Evolutionary conservation across 2,888 invertebrate genomes (phyloP).

Genomic region (Eudemis profundana): DNA sequence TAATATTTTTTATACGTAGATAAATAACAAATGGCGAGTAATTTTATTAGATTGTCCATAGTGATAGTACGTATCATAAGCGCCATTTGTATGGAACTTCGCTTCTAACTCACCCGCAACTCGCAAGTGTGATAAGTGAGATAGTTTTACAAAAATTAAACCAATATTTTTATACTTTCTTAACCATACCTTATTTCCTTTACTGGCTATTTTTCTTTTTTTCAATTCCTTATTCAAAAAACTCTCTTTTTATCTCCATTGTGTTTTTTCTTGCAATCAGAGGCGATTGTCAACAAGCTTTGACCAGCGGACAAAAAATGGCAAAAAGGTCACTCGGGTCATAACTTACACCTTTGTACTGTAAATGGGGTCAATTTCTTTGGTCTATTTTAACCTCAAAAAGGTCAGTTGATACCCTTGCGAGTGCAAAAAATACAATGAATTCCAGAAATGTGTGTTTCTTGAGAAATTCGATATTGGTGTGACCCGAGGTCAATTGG

Average conservation of each 20-base stretch:
- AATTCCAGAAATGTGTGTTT: slow-evolving; percentile 68
- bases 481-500: slow-evolving; percentile 76
- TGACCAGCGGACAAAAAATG: slow-evolving; percentile 68
- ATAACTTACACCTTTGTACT: slow-evolving; percentile 59
- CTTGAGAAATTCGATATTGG: slow-evolving; percentile 71
- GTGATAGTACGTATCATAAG: too few species aligned
- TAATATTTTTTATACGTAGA: background rate
- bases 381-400: slow-evolving; percentile 40
- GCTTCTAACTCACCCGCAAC: too few species aligned
- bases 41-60: too few species aligned
- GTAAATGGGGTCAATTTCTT: slow-evolving; percentile 68
- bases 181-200: slow-evolving; percentile 2
- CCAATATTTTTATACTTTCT: background rate
- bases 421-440: slow-evolving; percentile 57
- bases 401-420: slow-evolving; percentile 57
- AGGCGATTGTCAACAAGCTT: slow-evolving; percentile 70
- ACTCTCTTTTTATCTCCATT: slow-evolving; percentile 41
- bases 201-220: background rate
- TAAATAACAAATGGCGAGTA: background rate
- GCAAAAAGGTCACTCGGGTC: slow-evolving; percentile 62
- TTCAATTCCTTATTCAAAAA: slow-evolving; percentile 20
- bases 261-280: slow-evolving; percentile 75
- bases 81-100: too few species aligned
- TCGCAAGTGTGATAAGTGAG: too few species aligned
- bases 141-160: too few species aligned